Evolutionary conservation across 2,888 invertebrate species (phyloP), one percentile per base, ranked within the genome.

Genomic region (Drosophila phalerata): DNA sequence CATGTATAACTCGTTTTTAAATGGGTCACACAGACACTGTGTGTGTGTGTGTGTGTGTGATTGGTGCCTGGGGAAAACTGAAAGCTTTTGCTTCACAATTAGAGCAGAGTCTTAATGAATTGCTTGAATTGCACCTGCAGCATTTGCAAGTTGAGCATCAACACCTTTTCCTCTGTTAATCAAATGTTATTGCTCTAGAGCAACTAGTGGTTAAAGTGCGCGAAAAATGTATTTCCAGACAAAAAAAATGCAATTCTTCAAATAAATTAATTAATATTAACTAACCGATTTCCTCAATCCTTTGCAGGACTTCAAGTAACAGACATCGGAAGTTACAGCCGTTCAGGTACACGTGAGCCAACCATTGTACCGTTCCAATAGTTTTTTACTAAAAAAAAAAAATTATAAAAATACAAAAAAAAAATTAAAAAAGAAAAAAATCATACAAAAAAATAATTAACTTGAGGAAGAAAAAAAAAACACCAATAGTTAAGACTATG

Each of bases 241-340:
- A 37, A n/a, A 2, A n/a, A 5, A 37, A 37, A n/a, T 37, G 5
- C 5, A 37, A n/a, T n/a, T 90, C 61, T 72, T 61, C 73, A 57
- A 84, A 0, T 40, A 79, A 28, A 28, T 30, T 8, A 28, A 8
- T 28, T 28, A 28, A 1, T 28, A 1, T 28, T 28, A 6, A 6
- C 1, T 28, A 5, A 28, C 6, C 5, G 3, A 28, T 8, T 8
- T 30, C 9, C 30, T 30, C 8, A 28, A 28, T 8, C 90, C 79
- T 93, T 93, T 90, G n/a, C 93, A 97, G 97, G 96, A 96, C 96
- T 95, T 96, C 96, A 95, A 97, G 97, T 95, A 97, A 97, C 95
- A 97, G 97, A 95, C 97, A 98, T 95, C 97, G 98, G 95, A 98
- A 98, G 95, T 95, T 97, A 94, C 96, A 97, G 94, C 97, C 97